Percentiles rank a stretch among this genome's conserved stretches.
Conservation (phyloP, 2,113 vertebrate species). For the Apteryx mantelli region DNA sequence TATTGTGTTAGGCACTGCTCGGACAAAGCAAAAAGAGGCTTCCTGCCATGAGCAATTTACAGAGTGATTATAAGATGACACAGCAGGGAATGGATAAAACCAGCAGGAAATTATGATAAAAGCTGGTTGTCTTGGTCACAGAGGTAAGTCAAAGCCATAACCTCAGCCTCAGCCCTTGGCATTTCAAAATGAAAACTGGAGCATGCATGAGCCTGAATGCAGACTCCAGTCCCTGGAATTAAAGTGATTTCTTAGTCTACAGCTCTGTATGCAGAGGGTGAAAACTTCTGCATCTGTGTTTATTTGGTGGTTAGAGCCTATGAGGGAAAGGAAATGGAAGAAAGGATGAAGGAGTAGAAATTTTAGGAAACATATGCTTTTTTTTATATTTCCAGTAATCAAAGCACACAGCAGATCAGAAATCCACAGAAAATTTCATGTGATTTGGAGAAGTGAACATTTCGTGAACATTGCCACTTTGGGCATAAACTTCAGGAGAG, state of each 20-base stretch:
- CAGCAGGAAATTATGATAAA: not conserved
- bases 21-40: not conserved
- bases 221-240: not conserved
- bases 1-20: not conserved
- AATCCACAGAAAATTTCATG: not conserved
- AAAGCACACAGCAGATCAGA: not conserved
- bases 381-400: not conserved
- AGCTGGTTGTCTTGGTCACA: not conserved
- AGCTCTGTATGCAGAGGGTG: not conserved
- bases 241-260: not conserved
- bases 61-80: not conserved
- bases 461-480: not conserved
- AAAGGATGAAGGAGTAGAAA: not conserved
- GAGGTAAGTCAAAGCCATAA: not conserved
- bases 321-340: not conserved
- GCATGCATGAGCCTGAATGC: not conserved
- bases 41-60: not conserved
- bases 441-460: not conserved
- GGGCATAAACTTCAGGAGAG: not conserved
- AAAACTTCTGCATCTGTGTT: not conserved
- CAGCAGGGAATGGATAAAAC: not conserved
- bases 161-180: not conserved
- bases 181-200: not conserved
- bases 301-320: not conserved
- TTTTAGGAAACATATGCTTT: not conserved